Base-by-base conservation (phyloP, 2,888 invertebrate species). In the Rhamphomyia laevipes region DNA sequence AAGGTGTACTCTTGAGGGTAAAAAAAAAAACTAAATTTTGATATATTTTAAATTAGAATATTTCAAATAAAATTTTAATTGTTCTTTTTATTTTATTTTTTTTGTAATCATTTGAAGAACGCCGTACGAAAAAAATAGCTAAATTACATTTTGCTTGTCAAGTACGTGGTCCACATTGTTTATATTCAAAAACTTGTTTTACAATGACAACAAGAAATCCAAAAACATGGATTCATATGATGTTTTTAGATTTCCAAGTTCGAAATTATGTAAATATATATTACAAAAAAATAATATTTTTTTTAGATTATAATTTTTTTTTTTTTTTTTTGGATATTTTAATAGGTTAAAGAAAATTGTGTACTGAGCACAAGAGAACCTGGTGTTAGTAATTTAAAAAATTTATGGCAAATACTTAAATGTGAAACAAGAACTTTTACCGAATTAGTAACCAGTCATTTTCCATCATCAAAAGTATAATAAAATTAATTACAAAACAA, bases 321-420 rank as follows among this genome's bases (percentile, higher is more conserved):
- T n/a, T n/a, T 43, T 43, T 30, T 17, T 41, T 15, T 31, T 37
- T 17, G 23, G 31, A 30, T 51, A 9, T 4, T 53, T 50, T 5
- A n/a, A n/a, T n/a, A 77, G 77, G 87, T 88, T 10, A 75, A 86
- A 51, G 83, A 84, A 56, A 75, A 78, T 45, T 81, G 82, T 53
- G 89, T 89, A 17, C 72, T 90, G 21, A 87, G 87, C 61, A 86
- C 86, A 23, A 70, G 89, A 27, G 88, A 89, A 67, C 78, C 84
- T 30, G 84, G 85, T 56, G 87, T 90, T 2, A 84, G 86, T 61
- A 84, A 84, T 63, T 74, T 90, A 52, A 90, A 90, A 70, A 85
- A 89, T 66, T 92, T 92, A 71, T 95, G 94, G 93, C 92, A 94
- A 69, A 89, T 88, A 59, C 77, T 95, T 61, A 91, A 91, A 70